Percentiles rank a stretch among this genome's conserved stretches.
Evolutionary conservation across 64 coral and sea anemone genomes (phyloP).

Genomic region (Pachyseris speciosa): DNA sequence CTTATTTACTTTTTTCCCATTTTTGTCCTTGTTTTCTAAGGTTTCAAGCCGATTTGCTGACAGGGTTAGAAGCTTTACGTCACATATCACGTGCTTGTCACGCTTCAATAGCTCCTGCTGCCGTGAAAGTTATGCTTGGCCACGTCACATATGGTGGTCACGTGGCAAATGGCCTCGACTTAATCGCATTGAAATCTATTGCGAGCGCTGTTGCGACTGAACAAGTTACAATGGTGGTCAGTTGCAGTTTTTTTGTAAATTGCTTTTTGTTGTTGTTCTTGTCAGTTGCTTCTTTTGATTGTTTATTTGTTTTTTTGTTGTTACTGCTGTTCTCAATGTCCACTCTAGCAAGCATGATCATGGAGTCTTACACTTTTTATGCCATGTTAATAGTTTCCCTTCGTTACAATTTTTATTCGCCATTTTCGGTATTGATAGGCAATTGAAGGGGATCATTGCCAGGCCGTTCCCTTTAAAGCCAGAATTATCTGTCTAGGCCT

Average conservation of each 20-base stretch:
- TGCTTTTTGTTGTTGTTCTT: neutral
- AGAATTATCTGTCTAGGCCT: too few species aligned
- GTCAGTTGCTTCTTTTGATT: neutral
- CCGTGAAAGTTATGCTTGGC: constrained; percentile 51
- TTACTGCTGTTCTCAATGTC: too few species aligned
- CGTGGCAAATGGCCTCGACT: constrained; percentile 71
- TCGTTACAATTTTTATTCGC: too few species aligned
- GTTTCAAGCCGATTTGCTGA: constrained; percentile 69
- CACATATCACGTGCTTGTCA: constrained; percentile 48
- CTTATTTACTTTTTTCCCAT: neutral
- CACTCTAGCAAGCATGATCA: too few species aligned
- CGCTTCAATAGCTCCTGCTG: neutral
- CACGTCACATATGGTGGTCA: constrained; percentile 72
- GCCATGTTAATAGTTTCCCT: too few species aligned
- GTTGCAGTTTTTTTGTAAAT: neutral
- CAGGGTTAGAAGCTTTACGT: constrained; percentile 62
- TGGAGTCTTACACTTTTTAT: too few species aligned
- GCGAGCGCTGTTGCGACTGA: neutral
- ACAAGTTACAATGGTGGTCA: neutral
- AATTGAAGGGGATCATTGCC: too few species aligned
- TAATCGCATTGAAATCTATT: constrained; percentile 53
- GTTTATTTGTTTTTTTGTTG: too few species aligned
- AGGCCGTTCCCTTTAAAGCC: too few species aligned
- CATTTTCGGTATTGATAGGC: too few species aligned
- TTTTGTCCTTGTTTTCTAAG: constrained; percentile 34